Base-by-base conservation (phyloP, 1,140 invertebrate genomes). In the Leptinotarsa lineolata region DNA sequence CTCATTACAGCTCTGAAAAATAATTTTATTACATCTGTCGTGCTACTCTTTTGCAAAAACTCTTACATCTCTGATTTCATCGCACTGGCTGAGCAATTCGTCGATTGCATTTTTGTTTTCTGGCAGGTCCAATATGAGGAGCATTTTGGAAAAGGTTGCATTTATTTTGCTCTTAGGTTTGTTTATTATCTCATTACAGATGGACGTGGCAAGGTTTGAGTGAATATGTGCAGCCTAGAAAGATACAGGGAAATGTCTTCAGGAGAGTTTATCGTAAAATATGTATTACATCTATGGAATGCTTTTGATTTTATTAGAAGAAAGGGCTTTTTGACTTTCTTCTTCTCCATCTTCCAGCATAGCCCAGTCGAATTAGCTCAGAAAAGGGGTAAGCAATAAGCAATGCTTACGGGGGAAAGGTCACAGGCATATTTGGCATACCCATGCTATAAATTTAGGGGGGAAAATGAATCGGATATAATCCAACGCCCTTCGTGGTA, bases 11-110 rank as follows among this genome's bases (percentile, higher is more conserved):
- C 18, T 24, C 68, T 69, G 30, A 58, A 69, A 69, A 20, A 16
- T 6, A 44, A 18, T 21, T 45, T 67, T 24, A 79, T 87, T 68
- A 80, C 71, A 39, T 76, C 83, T 72, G 75, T 84, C 39, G 73
- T 86, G 16, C 48, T 68, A 30, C 16, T 20, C 39, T 16, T 69
- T 54, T 24, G n/a, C 60, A 18, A 39, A n/a, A 60, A 70, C 48
- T 74, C 73, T 78, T 73, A 79, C 78, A 69, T 79, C 74, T 46
- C 70, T 59, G 20, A 74, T 54, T 71, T 71, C 65, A 24, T 79
- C 76, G 58, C 71, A 75, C 8, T 71, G 45, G 39, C 18, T 39
- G 3, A 75, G 54, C 30, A 79, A 64, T 24, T 77, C 73, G 8
- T 76, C 45, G n/a, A 72, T 60, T 48, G 58, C n/a, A 8, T 18